These are phyloP conservation scores for Pseudopodoces humilis DNA, from an alignment of 2,113 vertebrate species.

Conservation along the genomic window DNA sequence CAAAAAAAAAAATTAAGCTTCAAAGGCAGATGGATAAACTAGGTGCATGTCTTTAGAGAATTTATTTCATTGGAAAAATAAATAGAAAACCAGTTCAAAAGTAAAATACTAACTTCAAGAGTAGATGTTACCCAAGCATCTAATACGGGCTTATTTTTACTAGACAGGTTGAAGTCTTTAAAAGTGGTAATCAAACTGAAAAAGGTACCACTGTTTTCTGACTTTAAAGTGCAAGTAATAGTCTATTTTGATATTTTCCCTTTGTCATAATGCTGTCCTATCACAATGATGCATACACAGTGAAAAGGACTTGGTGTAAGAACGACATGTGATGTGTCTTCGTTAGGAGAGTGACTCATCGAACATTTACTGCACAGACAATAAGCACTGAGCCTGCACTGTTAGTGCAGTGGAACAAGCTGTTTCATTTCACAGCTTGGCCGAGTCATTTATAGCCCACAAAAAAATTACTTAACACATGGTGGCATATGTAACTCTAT, in stretches of 20 bases:
- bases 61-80: neutral
- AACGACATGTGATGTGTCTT: neutral
- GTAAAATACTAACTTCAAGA: neutral
- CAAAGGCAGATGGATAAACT: neutral
- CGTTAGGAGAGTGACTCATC: neutral
- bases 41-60: neutral
- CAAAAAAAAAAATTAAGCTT: neutral
- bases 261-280: neutral
- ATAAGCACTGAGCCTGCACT: constrained; percentile 16
- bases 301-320: neutral
- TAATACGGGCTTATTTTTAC: neutral
- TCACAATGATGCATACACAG: neutral
- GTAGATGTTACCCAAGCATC: neutral
- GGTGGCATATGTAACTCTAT: constrained; percentile 52
- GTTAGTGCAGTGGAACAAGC: constrained; percentile 46
- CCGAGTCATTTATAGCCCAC: constrained; percentile 56
- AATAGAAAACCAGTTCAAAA: neutral
- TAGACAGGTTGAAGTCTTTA: neutral
- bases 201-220: neutral
- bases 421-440: constrained; percentile 66
- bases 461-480: constrained; percentile 59
- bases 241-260: neutral
- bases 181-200: neutral
- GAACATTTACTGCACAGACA: constrained; percentile 31
- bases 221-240: neutral